Evolutionary conservation across 1,140 invertebrate genomes (phyloP).

Genomic region (Zaprionus gabonicus): DNA sequence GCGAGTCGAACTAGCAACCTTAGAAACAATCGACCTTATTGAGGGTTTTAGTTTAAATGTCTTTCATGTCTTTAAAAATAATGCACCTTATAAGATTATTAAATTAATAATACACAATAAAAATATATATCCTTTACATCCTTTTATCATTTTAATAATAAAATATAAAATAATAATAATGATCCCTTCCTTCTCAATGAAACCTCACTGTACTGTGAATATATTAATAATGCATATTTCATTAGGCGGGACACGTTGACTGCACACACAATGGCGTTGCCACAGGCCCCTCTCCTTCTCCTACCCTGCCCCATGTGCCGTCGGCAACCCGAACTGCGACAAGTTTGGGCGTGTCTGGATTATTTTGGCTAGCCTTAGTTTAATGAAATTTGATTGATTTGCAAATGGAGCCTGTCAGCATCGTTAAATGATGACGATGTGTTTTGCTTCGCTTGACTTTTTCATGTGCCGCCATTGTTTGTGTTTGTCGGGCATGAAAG

Average conservation of each 20-base stretch:
- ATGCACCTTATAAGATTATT: no score
- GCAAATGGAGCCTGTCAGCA: conserved; percentile 63
- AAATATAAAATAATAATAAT: background rate
- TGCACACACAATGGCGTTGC: conserved; percentile 17
- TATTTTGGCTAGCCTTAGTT: conserved; percentile 59
- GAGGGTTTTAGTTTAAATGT: no score
- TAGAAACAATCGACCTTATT: no score
- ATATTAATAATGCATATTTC: conserved; percentile 70
- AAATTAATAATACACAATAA: no score
- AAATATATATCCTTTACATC: background rate
- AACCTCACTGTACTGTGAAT: conserved; percentile 15
- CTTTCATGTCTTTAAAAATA: no score
- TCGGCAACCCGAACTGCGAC: background rate
- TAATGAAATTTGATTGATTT: conserved; percentile 79
- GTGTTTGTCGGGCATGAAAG: conserved; percentile 1
- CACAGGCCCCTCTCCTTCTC: background rate
- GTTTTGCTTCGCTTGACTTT: conserved; percentile 16
- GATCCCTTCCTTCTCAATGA: background rate
- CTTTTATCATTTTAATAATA: background rate
- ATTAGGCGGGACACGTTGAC: conserved; percentile 50
- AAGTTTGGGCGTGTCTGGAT: conserved; percentile 15
- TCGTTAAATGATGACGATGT: conserved; percentile 56
- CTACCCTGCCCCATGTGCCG: background rate
- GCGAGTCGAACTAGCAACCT: no score
- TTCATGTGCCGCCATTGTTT: background rate